phyloP scores from a whole-genome alignment of 2,888 invertebrate genomes.

The Latrodectus hesperus region DNA sequence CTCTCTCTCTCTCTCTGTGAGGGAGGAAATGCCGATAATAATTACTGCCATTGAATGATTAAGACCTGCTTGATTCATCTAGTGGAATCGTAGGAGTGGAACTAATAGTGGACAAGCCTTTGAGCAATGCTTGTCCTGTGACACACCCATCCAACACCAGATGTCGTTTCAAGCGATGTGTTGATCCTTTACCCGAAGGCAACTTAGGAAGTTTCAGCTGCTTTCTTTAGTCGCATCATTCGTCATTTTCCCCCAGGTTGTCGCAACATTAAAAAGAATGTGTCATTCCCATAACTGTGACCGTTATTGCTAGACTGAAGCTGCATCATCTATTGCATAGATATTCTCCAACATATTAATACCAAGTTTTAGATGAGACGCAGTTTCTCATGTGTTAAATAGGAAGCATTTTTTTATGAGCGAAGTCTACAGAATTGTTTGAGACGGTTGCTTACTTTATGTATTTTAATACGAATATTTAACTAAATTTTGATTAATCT shows the following conservation, averaged over 20 bases:
- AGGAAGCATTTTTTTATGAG: too few species aligned
- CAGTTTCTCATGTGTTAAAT: too few species aligned
- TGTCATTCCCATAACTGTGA: not conserved
- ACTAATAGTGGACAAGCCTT: constrained; percentile 23
- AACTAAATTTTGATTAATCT: too few species aligned
- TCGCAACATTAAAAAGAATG: not conserved
- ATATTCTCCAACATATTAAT: too few species aligned
- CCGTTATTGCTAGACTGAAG: not conserved
- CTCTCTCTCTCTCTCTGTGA: not conserved
- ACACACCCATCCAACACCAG: not conserved
- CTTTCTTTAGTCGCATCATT: not conserved
- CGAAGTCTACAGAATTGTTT: too few species aligned
- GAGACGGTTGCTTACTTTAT: too few species aligned
- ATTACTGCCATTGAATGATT: constrained; percentile 26
- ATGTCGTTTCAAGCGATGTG: not conserved
- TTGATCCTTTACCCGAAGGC: not conserved
- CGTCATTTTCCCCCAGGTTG: not conserved
- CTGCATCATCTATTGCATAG: too few species aligned
- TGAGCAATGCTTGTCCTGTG: not conserved
- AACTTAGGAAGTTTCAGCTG: not conserved
- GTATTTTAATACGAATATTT: too few species aligned
- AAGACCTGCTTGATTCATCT: constrained; percentile 35
- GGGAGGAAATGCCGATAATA: constrained; percentile 12
- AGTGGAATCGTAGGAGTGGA: not conserved
- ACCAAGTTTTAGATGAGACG: too few species aligned